Conservation (phyloP, 2,113 vertebrate genomes). For the Zeus faber region DNA sequence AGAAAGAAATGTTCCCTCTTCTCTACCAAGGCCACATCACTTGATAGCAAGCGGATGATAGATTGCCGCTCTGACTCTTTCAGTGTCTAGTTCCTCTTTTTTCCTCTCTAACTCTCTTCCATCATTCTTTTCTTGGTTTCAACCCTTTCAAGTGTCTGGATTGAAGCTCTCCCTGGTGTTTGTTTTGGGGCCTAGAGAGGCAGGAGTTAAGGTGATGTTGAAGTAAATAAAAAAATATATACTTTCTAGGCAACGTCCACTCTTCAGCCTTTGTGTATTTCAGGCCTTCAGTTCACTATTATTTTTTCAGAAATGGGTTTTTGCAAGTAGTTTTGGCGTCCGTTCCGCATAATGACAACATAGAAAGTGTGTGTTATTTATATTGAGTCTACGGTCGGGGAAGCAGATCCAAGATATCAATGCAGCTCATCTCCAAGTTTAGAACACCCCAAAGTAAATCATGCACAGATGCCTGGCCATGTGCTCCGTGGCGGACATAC, state of each 20-base stretch:
- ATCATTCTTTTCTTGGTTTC: constrained; percentile 14
- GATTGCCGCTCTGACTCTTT: constrained; percentile 31
- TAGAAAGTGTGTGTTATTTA: constrained; percentile 17
- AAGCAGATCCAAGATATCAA: constrained; percentile 15
- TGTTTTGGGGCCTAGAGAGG: constrained; percentile 21
- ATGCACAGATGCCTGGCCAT: constrained; percentile 25
- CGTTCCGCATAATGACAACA: constrained; percentile 26
- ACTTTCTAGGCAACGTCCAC: no score
- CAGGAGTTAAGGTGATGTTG: not conserved
- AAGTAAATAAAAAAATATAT: no score
- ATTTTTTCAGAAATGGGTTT: constrained; percentile 9
- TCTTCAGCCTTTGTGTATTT: constrained; percentile 14
- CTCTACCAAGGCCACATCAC: constrained; percentile 44
- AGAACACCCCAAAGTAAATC: constrained; percentile 36
- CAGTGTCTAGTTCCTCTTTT: constrained; percentile 26
- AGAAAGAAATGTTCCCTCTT: constrained; percentile 32
- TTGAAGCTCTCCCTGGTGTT: constrained; percentile 10
- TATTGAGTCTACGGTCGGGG: constrained; percentile 22
- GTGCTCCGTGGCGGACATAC: constrained; percentile 18
- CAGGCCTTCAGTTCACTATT: constrained; percentile 1
- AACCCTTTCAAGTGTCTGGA: constrained; percentile 32
- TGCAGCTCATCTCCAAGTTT: constrained; percentile 26
- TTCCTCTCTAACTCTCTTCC: constrained; percentile 26
- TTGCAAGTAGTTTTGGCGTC: constrained; percentile 9
- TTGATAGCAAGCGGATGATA: constrained; percentile 39